Evolutionary conservation across 2,888 invertebrate genomes (phyloP), one percentile per base, ranked within the genome.

Genomic region (Carcina quercana): DNA sequence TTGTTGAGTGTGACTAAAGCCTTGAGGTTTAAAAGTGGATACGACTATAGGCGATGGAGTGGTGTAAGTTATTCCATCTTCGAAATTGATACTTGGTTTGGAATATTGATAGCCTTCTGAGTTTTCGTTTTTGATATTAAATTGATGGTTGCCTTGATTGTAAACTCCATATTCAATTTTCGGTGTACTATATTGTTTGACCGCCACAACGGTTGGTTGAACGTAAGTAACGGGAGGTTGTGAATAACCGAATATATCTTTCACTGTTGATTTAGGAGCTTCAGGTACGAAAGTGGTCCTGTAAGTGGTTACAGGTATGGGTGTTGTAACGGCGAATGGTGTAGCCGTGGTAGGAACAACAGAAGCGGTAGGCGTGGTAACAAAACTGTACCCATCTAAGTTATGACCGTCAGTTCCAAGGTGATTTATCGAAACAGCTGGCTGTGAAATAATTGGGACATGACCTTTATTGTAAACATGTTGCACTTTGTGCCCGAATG

Each of bases 151-250:
- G 20, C 64, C 72, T 50, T 73, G 65, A 30, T 67, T 69, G 33
- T 74, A 59, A 35, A 62, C 56, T 13, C 59, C 59, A 5, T 65
- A 42, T 44, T 67, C 55, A 5, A 72, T 42, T 47, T 60, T 61
- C 31, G 75, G 70, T 27, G 63, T 63, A 1, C 10, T 10, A 14
- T 52, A 49, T 40, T 72, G 60, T 13, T 67, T 63, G 0, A 74
- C 55, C 17, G 69, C 52, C 10, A 73, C 51, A 6, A 65, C 52
- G 2, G 70, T 60, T 2, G 80, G 79, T 50, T 79, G 76, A 3
- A 83, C 76, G 24, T 66, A 70, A 2, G 84, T 79, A 1, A 85
- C 59, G 19, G 72, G 62, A 5, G 84, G 80, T 45, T 79, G 80
- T 20, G 76, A 57, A 34, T 69, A 67, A 6, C 79, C 76, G 26